phyloP scores from a whole-genome alignment of 1,140 invertebrate genomes.

The Notospermus geniculatus region DNA sequence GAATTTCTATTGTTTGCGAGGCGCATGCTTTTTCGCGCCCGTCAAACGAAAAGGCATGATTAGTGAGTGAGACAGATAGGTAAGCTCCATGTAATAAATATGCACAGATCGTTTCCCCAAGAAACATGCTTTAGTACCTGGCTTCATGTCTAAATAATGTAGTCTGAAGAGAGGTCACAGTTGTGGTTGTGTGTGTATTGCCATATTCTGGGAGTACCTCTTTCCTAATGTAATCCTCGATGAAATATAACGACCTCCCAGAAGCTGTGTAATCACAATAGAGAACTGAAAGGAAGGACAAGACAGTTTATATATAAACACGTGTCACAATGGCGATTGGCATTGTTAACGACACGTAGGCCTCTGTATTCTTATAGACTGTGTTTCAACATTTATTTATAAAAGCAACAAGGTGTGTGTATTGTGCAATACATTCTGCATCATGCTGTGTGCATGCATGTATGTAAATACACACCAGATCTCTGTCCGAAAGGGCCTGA shows the following conservation, averaged over 20 bases:
- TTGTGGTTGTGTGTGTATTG: slow-evolving; percentile 80
- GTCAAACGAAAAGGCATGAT: too few relatives aligned
- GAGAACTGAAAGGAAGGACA: slow-evolving; percentile 75
- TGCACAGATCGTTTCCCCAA: too few relatives aligned
- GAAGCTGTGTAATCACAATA: slow-evolving; percentile 84
- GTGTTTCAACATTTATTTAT: slow-evolving; percentile 17
- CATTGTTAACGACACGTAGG: slow-evolving; percentile 17
- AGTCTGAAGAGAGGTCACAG: slow-evolving; percentile 82
- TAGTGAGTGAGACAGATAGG: too few relatives aligned
- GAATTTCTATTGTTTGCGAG: too few relatives aligned
- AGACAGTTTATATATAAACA: slow-evolving; percentile 16
- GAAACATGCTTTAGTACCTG: slow-evolving; percentile 33
- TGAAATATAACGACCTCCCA: slow-evolving; percentile 76
- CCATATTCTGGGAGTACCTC: slow-evolving; percentile 83
- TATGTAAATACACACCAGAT: slow-evolving; percentile 73
- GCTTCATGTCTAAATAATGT: slow-evolving; percentile 76
- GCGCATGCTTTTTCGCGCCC: too few relatives aligned
- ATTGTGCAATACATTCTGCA: slow-evolving; percentile 4
- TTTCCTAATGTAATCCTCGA: slow-evolving; percentile 81
- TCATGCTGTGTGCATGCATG: too few relatives aligned
- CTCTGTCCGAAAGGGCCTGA: slow-evolving; percentile 76
- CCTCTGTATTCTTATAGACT: slow-evolving; percentile 6
- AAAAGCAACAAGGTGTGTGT: slow-evolving; percentile 7
- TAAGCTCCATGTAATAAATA: too few relatives aligned
- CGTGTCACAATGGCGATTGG: slow-evolving; percentile 6